Conservation (phyloP, 2,797 vertebrate genomes). For the Hydrolagus colliei region DNA sequence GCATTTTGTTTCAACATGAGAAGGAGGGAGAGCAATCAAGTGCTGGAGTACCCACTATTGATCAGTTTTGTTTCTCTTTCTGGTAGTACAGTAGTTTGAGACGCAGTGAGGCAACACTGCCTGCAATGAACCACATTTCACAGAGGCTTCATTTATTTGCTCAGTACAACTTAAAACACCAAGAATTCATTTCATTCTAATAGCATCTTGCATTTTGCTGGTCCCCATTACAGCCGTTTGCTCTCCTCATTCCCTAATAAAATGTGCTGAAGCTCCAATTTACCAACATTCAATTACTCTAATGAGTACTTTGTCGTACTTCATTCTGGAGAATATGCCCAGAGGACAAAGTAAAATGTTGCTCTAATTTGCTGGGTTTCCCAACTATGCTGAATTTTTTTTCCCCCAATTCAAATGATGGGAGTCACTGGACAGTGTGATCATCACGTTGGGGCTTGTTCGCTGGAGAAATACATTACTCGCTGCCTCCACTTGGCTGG, state of each 20-base stretch:
- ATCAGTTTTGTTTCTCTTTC: not conserved
- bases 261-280: not conserved
- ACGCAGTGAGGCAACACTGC: not conserved
- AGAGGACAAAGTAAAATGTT: not conserved
- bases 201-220: not conserved
- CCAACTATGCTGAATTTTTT: not conserved
- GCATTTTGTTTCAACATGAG: not conserved
- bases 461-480: too few relatives aligned
- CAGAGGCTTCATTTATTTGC: not conserved
- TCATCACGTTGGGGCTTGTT: too few relatives aligned
- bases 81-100: not conserved
- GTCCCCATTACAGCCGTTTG: not conserved
- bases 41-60: not conserved
- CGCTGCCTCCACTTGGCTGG: too few relatives aligned
- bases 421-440: too few relatives aligned
- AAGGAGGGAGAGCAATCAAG: not conserved
- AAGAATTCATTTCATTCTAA: not conserved
- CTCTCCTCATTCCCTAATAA: not conserved
- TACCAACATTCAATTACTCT: not conserved
- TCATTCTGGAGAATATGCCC: slow-evolving; percentile 7
- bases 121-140: not conserved
- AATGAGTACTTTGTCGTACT: not conserved
- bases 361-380: not conserved
- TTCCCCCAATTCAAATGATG: too few relatives aligned
- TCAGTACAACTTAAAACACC: not conserved